Conservation (phyloP, 2,888 invertebrate species). For the Limnephilus marmoratus region DNA sequence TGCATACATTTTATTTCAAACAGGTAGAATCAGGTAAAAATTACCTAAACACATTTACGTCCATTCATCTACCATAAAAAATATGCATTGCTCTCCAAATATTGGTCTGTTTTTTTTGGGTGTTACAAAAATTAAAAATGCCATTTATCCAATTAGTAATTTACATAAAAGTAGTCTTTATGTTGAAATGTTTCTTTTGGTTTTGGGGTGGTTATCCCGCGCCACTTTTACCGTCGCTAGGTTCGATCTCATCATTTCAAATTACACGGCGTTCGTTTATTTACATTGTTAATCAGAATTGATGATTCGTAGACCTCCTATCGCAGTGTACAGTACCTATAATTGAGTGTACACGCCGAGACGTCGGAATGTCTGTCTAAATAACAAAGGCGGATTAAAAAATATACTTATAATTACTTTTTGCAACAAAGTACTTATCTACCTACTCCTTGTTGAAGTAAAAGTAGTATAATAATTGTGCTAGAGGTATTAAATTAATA, state of each 20-base stretch:
- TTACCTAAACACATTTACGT: too few relatives aligned
- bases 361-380: constrained; percentile 8
- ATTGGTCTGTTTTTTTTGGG: not conserved
- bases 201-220: not conserved
- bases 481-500: not conserved
- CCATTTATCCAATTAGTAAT: not conserved
- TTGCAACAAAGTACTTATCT: not conserved
- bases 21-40: not conserved
- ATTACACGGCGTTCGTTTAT: not conserved
- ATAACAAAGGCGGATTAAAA: constrained; percentile 22
- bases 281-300: constrained; percentile 25
- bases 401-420: not conserved
- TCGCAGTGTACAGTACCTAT: constrained; percentile 12
- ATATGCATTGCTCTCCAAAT: not conserved
- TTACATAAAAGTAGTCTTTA: not conserved
- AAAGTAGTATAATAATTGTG: not conserved
- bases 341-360: not conserved
- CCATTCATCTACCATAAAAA: not conserved
- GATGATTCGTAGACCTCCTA: constrained; percentile 12
- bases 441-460: not conserved
- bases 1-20: constrained; percentile 31
- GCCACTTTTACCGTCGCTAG: not conserved
- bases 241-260: not conserved
- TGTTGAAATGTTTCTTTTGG: not conserved
- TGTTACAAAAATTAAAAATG: not conserved